A percentile compares a stretch with the other conserved stretches of the same genome.
phyloP scores from a whole-genome alignment of 2,888 invertebrate species.

The Oligia fasciuncula region DNA sequence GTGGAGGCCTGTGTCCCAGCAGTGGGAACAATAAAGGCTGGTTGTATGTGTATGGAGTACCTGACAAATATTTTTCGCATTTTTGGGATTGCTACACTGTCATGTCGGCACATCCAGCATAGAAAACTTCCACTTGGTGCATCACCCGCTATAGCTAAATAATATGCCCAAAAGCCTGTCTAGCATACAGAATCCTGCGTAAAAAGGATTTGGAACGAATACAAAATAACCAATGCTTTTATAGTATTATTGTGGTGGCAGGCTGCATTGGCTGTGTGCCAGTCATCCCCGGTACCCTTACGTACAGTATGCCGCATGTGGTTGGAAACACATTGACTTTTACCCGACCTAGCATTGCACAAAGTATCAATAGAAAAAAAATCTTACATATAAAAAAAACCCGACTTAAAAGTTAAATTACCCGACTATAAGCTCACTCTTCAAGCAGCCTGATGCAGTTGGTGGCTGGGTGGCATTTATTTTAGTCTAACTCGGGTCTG shows the following conservation, averaged over 20 bases:
- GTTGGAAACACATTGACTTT: not conserved
- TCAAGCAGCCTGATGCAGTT: not conserved
- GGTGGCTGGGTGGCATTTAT: not conserved
- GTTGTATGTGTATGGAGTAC: no score
- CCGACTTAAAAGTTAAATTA: not conserved
- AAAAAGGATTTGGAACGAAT: slow-evolving; percentile 37
- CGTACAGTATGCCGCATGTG: not conserved
- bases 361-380: not conserved
- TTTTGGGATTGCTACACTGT: not conserved
- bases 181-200: slow-evolving; percentile 28
- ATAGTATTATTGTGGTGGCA: slow-evolving; percentile 30
- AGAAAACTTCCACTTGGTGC: not conserved
- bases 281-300: slow-evolving; percentile 11
- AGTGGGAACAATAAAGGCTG: not conserved
- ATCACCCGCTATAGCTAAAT: not conserved
- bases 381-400: not conserved
- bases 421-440: not conserved
- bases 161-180: slow-evolving; percentile 1
- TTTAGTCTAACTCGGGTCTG: not conserved
- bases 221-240: slow-evolving; percentile 33
- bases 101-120: not conserved
- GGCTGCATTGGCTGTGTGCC: slow-evolving; percentile 41
- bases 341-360: not conserved
- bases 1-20: not conserved
- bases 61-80: not conserved